Conservation (phyloP, 2,888 invertebrate genomes). For the Hirtodrosophila confusa region DNA sequence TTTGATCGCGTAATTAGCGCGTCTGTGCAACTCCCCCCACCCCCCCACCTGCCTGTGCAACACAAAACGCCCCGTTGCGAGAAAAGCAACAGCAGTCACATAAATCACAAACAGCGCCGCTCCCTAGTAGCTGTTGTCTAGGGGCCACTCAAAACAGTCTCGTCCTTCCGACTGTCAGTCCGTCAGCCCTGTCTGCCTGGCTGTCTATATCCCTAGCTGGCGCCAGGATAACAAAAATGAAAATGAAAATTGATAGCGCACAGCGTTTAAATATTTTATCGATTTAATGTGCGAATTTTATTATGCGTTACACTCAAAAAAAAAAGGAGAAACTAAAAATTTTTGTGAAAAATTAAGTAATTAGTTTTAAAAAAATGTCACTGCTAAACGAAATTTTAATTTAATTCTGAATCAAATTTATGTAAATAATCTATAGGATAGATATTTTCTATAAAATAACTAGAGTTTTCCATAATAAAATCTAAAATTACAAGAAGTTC, state of each 20-base stretch:
- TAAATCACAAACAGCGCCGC: constrained; percentile 51
- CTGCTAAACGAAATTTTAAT: too few species aligned
- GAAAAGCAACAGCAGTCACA: constrained; percentile 9
- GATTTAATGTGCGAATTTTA: constrained; percentile 62
- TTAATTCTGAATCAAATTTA: too few species aligned
- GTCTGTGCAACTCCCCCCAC: constrained; percentile 58
- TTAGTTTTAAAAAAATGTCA: too few species aligned
- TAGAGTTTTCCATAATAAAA: too few species aligned
- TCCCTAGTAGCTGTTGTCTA: constrained; percentile 21
- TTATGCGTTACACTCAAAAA: not conserved
- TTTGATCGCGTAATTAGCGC: constrained; percentile 76
- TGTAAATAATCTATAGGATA: too few species aligned
- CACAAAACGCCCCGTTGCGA: too few species aligned
- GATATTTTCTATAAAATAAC: too few species aligned
- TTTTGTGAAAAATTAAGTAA: too few species aligned
- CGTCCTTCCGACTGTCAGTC: too few species aligned
- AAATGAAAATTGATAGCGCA: constrained; percentile 76
- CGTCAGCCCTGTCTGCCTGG: constrained; percentile 1
- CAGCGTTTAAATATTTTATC: constrained; percentile 71
- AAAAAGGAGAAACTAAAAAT: too few species aligned
- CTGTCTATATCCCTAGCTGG: constrained; percentile 18
- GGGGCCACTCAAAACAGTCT: constrained; percentile 40
- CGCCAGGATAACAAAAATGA: constrained; percentile 60
- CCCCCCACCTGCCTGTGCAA: too few species aligned
- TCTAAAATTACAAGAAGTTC: too few species aligned